Conservation (phyloP, 2,797 vertebrate species). For the Rhinichthys osculus region DNA sequence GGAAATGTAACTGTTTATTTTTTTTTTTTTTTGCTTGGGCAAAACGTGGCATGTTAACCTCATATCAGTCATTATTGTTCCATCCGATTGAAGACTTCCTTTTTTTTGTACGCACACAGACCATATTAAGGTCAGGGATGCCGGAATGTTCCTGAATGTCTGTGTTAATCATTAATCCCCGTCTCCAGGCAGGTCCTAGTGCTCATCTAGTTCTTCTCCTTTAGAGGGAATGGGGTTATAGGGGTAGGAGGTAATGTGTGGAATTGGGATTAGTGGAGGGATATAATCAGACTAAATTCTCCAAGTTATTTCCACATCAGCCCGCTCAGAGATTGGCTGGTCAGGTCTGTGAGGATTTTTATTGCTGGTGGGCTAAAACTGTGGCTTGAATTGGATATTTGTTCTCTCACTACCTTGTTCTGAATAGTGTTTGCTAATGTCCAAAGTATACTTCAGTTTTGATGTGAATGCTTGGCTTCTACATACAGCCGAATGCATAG, state of each 20-base stretch:
- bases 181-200: constrained; percentile 22
- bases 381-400: constrained; percentile 4
- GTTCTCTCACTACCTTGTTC: background rate
- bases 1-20: background rate
- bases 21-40: background rate
- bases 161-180: constrained; percentile 2
- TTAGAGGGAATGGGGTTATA: background rate
- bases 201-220: background rate
- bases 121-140: constrained; percentile 6
- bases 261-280: constrained; percentile 20
- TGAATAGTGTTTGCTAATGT: background rate
- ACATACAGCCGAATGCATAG: background rate
- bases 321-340: background rate
- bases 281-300: constrained; percentile 61
- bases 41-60: background rate
- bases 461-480: background rate
- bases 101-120: background rate
- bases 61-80: background rate
- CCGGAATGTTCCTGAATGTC: constrained; percentile 6
- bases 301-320: constrained; percentile 61
- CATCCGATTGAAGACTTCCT: background rate
- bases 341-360: background rate
- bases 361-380: background rate
- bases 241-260: background rate
- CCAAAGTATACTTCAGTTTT: background rate